These are phyloP conservation scores for Ctenoplectra terminalis DNA, from an alignment of 1,140 invertebrate species.

Conservation along the genomic window DNA sequence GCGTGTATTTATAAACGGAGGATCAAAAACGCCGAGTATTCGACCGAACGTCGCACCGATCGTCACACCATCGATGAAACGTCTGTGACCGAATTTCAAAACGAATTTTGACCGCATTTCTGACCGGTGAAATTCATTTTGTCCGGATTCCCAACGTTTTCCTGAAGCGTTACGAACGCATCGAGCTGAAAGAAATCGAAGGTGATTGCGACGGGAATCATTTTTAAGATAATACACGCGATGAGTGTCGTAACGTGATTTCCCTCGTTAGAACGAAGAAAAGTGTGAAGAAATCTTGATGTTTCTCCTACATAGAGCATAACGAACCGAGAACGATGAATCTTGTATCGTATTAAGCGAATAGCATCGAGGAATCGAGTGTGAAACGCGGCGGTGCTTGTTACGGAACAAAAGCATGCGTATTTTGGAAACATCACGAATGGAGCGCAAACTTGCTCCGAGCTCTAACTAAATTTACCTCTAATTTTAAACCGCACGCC, in stretches of 20 bases:
- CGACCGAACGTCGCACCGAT: not conserved
- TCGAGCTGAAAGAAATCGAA: not conserved
- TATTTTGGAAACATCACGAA: not conserved
- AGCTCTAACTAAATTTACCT: not conserved
- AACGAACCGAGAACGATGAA: not conserved
- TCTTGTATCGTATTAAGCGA: not conserved
- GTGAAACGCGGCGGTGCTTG: not conserved
- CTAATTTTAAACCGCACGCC: too few species aligned
- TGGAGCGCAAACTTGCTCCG: not conserved
- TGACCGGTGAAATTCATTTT: not conserved
- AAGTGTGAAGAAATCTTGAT: not conserved
- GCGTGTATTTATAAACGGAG: not conserved
- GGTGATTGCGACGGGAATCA: not conserved
- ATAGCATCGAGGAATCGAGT: not conserved
- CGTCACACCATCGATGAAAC: not conserved
- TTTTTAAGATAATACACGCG: not conserved
- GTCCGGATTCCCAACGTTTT: not conserved
- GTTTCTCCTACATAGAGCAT: slow-evolving; percentile 39
- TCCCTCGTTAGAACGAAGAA: not conserved
- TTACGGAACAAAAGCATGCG: not conserved
- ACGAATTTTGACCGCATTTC: not conserved
- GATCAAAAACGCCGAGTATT: not conserved
- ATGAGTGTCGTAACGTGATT: slow-evolving; percentile 1
- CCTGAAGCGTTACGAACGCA: not conserved
- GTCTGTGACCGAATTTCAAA: not conserved